Base-by-base conservation (phyloP, 2,113 vertebrate species). In the Aphelocoma coerulescens region DNA sequence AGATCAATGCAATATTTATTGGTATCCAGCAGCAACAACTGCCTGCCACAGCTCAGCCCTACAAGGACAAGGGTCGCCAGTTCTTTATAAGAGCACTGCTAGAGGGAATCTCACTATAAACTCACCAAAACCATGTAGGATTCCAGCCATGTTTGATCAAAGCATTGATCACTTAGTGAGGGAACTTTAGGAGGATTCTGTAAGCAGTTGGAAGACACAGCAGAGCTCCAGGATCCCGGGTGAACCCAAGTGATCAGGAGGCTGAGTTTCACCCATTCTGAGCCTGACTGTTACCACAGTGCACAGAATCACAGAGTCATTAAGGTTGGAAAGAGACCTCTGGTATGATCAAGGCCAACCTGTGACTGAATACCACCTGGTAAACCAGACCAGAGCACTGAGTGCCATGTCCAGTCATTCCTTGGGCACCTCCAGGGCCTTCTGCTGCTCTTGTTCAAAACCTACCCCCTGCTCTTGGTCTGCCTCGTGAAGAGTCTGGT, bases 401-500 rank as follows among this genome's bases (percentile, higher is more conserved):
- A 57, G 75, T 57, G 41, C 21, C 49, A 55, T 0, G 0, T 72
- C 49, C 58, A 80, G 0, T 15, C 1, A 0, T 32, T 55, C 85
- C 43, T 1, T 49, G 43, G 59, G 51, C 67, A 51, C 10, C 32
- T 43, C 58, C 85, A 73, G 51, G 26, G 39, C 49, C 23, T 83
- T 27, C 62, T 68, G 44, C 73, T 37, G 57, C 35, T 32, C 46
- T 52, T 37, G 39, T 39, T 35, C 67, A 28, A 59, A 67, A 48
- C 44, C n/a, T 14, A 3, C 9, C 52, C 30, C 12, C 52, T 73
- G 80, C 44, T 48, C 68, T 61, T 30, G n/a, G 27, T 21, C 22
- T 61, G 55, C 63, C 55, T 44, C 5, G 1, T 3, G 57, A 35
- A 19, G 24, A 30, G 35, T 33, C 37, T 54, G 27, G 14, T 67